These are phyloP conservation scores for Chelonia mydas DNA, from an alignment of 2,797 vertebrate species.

Conservation along the genomic window DNA sequence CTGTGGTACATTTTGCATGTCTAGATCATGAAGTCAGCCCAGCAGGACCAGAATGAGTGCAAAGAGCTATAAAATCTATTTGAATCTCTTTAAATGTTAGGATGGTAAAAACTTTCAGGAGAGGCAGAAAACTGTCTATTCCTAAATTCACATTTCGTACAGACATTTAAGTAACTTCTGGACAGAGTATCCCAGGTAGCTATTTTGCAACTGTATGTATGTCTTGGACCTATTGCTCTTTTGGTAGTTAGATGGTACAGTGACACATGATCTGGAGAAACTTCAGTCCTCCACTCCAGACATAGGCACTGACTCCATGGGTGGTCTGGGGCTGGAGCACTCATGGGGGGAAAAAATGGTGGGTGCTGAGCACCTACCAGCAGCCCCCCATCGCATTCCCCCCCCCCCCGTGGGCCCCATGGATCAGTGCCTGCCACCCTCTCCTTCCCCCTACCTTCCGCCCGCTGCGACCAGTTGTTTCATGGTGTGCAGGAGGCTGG, in stretches of 20 bases:
- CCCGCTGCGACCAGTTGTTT: too few species aligned
- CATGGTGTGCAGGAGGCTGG: too few species aligned
- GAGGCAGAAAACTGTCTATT: background rate
- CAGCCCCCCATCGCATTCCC: too few species aligned
- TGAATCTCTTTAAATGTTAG: accelerated
- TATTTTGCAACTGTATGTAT: background rate
- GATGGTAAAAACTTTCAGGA: background rate
- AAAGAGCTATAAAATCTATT: accelerated
- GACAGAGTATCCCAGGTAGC: background rate
- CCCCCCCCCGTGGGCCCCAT: too few species aligned
- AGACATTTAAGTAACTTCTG: too few species aligned
- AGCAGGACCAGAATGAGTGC: accelerated
- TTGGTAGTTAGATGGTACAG: background rate
- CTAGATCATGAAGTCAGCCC: background rate
- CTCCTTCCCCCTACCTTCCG: too few species aligned
- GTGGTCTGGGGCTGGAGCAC: too few species aligned
- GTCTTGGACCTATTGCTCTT: background rate
- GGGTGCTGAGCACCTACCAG: too few species aligned
- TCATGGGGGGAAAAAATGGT: too few species aligned
- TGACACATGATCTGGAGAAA: accelerated
- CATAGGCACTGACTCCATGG: too few species aligned
- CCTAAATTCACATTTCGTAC: background rate
- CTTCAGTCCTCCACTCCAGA: background rate
- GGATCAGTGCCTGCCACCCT: too few species aligned
- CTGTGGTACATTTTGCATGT: accelerated